Evolutionary conservation across 2,113 vertebrate genomes (phyloP).

Genomic region (Melanerpes formicivorus): DNA sequence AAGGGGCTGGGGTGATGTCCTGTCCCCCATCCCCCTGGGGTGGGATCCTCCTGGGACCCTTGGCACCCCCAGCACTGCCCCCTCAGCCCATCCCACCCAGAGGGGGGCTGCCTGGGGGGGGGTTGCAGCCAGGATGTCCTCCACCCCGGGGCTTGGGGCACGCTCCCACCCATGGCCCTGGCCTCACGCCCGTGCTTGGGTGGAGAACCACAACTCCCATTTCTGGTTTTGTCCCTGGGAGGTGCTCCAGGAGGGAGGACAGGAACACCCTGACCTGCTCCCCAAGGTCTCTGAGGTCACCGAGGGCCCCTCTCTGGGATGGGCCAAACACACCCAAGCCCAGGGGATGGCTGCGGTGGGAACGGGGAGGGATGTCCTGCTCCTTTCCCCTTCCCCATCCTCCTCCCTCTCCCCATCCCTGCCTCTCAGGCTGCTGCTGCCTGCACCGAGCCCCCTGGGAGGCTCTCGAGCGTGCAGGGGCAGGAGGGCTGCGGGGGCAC

Average conservation of each 20-base stretch:
- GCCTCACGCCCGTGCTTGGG: slow-evolving; percentile 3
- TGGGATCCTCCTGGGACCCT: background rate
- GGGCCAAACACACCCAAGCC: background rate
- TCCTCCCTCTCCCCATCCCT: background rate
- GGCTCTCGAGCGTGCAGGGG: background rate
- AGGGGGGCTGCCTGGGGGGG: background rate
- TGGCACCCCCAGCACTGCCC: background rate
- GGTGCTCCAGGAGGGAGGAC: slow-evolving; percentile 18
- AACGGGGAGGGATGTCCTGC: background rate
- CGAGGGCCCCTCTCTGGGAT: background rate
- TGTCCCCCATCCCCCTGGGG: too few species aligned
- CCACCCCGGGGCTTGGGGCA: fast-evolving
- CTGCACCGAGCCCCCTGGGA: background rate
- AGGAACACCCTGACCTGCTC: slow-evolving; percentile 56
- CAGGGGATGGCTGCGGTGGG: slow-evolving; percentile 4
- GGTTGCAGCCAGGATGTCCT: background rate
- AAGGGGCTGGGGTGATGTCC: background rate
- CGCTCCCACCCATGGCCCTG: background rate
- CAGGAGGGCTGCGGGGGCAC: background rate
- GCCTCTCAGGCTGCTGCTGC: background rate
- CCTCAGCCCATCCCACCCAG: fast-evolving
- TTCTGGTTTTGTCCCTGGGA: slow-evolving; percentile 33
- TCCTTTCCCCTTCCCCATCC: background rate
- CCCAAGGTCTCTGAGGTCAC: background rate
- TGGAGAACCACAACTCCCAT: slow-evolving; percentile 50